A percentile compares a stretch with the other conserved stretches of the same genome.
Conservation (phyloP, 2,797 vertebrate species). For the Limnodromus scolopaceus region DNA sequence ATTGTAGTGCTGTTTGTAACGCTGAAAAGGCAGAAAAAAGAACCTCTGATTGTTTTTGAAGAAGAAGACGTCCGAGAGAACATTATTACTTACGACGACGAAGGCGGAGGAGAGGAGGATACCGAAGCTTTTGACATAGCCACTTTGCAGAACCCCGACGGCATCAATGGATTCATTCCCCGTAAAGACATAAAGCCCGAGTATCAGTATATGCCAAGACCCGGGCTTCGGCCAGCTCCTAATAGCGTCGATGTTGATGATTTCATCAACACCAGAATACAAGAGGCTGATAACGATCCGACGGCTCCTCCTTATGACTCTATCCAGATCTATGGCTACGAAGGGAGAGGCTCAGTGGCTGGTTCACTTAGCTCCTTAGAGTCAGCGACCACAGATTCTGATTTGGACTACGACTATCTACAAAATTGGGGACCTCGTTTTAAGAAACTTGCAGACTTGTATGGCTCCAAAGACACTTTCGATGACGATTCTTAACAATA, state of each 20-base stretch:
- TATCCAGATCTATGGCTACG: constrained; percentile 98
- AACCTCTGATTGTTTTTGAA: constrained; percentile 94
- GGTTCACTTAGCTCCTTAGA: constrained; percentile 96
- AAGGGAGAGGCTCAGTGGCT: constrained; percentile 93
- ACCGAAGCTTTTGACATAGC: constrained; percentile 98
- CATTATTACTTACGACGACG: constrained; percentile 97
- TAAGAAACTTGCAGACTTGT: constrained; percentile 98
- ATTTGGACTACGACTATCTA: constrained; percentile 99
- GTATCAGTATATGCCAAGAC: constrained; percentile 89
- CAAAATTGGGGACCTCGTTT: constrained; percentile 98
- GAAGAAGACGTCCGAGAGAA: constrained; percentile 98
- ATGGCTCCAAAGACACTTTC: constrained; percentile 97
- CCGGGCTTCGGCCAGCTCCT: constrained; percentile 85
- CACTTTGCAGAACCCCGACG: constrained; percentile 95
- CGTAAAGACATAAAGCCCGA: constrained; percentile 98
- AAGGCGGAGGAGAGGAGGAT: constrained; percentile 96
- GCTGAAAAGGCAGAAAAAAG: constrained; percentile 94
- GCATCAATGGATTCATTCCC: constrained; percentile 94
- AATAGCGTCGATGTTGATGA: constrained; percentile 96
- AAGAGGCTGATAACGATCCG: constrained; percentile 93
- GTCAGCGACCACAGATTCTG: constrained; percentile 97
- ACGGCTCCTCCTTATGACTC: constrained; percentile 97
- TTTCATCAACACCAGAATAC: constrained; percentile 95
- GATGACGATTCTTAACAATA: constrained; percentile 95
- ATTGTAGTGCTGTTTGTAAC: constrained; percentile 95